A percentile compares a stretch with the other conserved stretches of the same genome.
These are phyloP conservation scores for Formicarius rufipectus DNA, from an alignment of 2,113 vertebrate species.

Conservation along the genomic window DNA sequence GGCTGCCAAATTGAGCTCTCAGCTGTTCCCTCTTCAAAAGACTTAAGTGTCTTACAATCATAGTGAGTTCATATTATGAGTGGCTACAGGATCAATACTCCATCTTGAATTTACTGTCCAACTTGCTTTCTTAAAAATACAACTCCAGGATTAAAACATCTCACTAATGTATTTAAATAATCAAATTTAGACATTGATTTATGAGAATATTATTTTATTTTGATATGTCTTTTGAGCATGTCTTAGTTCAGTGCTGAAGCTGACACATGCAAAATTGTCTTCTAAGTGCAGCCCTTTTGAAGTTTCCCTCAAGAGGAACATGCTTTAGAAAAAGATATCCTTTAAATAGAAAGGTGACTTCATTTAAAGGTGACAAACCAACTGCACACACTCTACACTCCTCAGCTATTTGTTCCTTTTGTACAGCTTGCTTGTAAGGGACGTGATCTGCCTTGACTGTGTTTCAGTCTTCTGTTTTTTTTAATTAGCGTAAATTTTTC, in stretches of 20 bases:
- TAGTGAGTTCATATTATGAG: neutral
- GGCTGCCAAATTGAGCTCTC: neutral
- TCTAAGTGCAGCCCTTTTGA: neutral
- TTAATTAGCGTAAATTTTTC: neutral
- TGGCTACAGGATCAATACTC: neutral
- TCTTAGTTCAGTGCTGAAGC: neutral
- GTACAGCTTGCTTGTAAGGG: neutral
- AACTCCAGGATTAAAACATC: neutral
- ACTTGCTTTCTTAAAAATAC: neutral
- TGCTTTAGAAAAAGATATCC: neutral
- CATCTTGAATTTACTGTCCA: neutral
- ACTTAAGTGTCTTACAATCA: neutral
- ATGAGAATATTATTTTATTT: neutral
- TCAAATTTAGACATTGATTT: neutral
- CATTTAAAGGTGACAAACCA: neutral
- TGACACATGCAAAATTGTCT: neutral
- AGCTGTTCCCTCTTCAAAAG: neutral
- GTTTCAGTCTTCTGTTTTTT: neutral
- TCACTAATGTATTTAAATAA: neutral
- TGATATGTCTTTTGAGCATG: neutral
- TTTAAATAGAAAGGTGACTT: constrained; percentile 24
- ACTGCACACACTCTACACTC: neutral
- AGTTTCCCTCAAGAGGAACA: neutral
- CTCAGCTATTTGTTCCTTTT: neutral
- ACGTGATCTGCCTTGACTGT: neutral